Percentiles rank a stretch among this genome's conserved stretches.
Evolutionary conservation across 2,113 vertebrate genomes (phyloP).

Genomic region (Myxocyprinus asiaticus): DNA sequence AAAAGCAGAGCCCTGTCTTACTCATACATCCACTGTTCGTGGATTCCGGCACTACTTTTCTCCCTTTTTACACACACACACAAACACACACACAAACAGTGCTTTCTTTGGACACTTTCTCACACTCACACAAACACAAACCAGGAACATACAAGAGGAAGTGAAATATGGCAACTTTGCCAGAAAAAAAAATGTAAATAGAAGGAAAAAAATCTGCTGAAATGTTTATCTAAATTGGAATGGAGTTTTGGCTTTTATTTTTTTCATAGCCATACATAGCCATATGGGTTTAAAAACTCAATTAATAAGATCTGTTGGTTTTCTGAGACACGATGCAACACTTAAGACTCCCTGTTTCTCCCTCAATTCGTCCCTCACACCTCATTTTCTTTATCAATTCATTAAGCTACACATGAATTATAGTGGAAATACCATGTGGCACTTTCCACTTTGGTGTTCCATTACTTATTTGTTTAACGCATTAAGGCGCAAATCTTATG

Average conservation of each 20-base stretch:
- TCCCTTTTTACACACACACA: conserved; percentile 26
- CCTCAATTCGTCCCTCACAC: neutral
- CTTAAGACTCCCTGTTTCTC: conserved; percentile 17
- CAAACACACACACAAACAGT: neutral
- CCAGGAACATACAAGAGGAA: conserved; percentile 66
- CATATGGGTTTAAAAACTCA: conserved; percentile 4
- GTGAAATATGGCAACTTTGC: conserved; percentile 74
- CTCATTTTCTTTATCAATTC: conserved; percentile 51
- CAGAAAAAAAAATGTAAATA: conserved; percentile 51
- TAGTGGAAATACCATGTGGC: neutral
- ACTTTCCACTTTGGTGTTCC: too few species aligned
- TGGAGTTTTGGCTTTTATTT: conserved; percentile 52
- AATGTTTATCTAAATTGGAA: conserved; percentile 62
- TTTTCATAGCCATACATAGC: neutral
- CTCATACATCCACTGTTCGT: conserved; percentile 6
- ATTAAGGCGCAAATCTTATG: too few species aligned
- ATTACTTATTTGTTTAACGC: too few species aligned
- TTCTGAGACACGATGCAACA: conserved; percentile 15
- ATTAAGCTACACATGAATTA: conserved; percentile 37
- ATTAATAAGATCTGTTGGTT: conserved; percentile 36
- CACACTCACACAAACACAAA: conserved; percentile 60
- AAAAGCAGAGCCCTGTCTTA: conserved; percentile 4
- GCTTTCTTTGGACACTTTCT: neutral
- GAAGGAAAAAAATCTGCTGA: conserved; percentile 63
- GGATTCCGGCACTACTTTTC: conserved; percentile 15